Evolutionary conservation across 2,888 invertebrate species (phyloP).

Genomic region (Clitarchus hookeri): DNA sequence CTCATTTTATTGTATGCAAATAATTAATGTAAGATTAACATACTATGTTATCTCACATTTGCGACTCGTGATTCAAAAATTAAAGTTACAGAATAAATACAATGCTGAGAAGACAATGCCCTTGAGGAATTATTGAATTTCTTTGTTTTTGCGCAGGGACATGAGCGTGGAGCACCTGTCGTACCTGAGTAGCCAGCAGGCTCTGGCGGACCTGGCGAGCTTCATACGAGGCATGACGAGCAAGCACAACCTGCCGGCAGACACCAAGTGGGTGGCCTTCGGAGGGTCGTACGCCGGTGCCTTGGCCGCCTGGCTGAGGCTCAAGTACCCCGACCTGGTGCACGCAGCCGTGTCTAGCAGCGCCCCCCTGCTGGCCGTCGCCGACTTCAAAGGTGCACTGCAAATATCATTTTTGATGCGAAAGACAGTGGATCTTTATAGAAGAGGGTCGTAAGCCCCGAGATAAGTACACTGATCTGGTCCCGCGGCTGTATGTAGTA

Average conservation of each 20-base stretch:
- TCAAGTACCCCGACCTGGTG: constrained; percentile 87
- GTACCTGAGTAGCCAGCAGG: constrained; percentile 79
- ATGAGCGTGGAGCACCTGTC: constrained; percentile 76
- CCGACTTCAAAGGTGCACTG: constrained; percentile 77
- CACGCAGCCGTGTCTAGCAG: constrained; percentile 86
- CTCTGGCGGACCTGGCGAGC: constrained; percentile 82
- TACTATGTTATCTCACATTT: no score
- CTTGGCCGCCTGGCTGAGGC: constrained; percentile 86
- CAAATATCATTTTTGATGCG: no score
- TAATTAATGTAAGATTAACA: no score
- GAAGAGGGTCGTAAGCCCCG: no score
- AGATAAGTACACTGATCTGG: constrained; percentile 83
- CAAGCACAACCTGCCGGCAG: constrained; percentile 61
- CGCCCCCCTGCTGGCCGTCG: constrained; percentile 83
- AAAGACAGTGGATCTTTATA: no score
- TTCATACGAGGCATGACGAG: constrained; percentile 77
- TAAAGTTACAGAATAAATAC: no score
- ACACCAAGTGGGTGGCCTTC: constrained; percentile 85
- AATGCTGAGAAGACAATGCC: no score
- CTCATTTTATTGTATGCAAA: no score
- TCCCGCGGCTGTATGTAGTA: constrained; percentile 84
- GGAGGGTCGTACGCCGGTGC: constrained; percentile 96
- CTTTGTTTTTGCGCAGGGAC: constrained; percentile 64
- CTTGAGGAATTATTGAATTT: no score
- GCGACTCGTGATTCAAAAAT: no score